Base-by-base conservation (phyloP, 1,140 invertebrate species). In the Subanguina moxae region DNA sequence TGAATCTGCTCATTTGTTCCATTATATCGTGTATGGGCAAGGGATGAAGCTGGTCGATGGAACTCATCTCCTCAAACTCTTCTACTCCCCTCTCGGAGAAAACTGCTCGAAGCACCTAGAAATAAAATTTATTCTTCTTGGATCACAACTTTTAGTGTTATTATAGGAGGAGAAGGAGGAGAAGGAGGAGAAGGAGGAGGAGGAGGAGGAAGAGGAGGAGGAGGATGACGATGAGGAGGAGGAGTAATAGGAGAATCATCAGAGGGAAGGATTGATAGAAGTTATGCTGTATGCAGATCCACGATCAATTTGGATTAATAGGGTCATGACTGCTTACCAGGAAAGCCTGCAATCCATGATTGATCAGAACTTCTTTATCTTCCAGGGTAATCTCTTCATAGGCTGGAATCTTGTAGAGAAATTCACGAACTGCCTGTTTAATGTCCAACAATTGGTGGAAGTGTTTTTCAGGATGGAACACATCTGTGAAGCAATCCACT, bases 341-440 rank as follows among this genome's bases (percentile, higher is more conserved):
- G n/a, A 61, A 30, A 61, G 58, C 58, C n/a, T 61, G 58, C 58
- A 61, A 13, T 19, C 58, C 58, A 30, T 61, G 58, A 19, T 30
- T 43, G 58, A 61, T 43, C 28, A 61, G 28, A 3, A 61, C 58
- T n/a, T 61, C 58, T 13, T 43, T 30, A 21, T 61, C 58, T 19
- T 61, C 28, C 19, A 19, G 8, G 13, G 19, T 5, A 19, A 30
- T n/a, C 8, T 43, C 58, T 13, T 19, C 28, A 28, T 43, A 61
- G n/a, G 58, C 58, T 1, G 58, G 58, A 8, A 61, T 43, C n/a
- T 30, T 28, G 58, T 19, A 30, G 28, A 61, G 58, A 21, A 61
- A 61, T 43, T 30, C 19, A n/a, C n/a, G 19, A 8, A 19, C 27
- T 21, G 58, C 5, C 13, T 43, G n/a, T 13, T 28, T 30, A 13